Conservation (phyloP, 2,113 vertebrate genomes). For the Lepus europaeus region DNA sequence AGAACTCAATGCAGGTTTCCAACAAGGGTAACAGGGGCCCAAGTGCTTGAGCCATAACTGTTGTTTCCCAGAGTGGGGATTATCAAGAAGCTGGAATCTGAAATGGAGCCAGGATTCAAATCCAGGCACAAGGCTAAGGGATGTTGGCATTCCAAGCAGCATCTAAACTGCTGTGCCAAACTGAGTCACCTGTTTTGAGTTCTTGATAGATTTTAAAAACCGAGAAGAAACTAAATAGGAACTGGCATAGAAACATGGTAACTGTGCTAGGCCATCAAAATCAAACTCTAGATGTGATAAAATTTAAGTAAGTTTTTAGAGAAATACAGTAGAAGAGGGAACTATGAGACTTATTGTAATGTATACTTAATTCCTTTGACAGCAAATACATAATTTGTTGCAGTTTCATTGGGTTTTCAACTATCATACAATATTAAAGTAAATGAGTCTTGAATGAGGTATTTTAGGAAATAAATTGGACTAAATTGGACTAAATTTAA, state of each 20-base stretch:
- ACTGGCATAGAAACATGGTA: background rate
- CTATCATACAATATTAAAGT: background rate
- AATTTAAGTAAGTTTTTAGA: background rate
- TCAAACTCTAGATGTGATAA: background rate
- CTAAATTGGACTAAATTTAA: background rate
- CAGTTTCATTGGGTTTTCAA: background rate
- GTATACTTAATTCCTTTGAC: background rate
- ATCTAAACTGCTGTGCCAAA: too few relatives aligned
- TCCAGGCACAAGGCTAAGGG: too few relatives aligned
- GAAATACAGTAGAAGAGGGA: background rate
- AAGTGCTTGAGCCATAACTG: too few relatives aligned
- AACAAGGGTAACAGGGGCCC: too few relatives aligned
- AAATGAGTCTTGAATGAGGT: background rate
- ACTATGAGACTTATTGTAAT: background rate
- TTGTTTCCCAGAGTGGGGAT: too few relatives aligned
- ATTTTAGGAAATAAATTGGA: conserved; percentile 50
- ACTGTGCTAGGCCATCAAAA: background rate
- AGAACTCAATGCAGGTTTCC: too few relatives aligned
- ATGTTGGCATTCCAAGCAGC: too few relatives aligned
- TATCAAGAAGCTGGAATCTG: too few relatives aligned
- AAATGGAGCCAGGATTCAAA: too few relatives aligned
- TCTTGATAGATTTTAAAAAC: background rate
- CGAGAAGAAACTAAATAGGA: background rate
- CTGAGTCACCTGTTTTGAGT: too few relatives aligned
- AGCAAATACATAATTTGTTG: conserved; percentile 16